A percentile compares a stretch with the other conserved stretches of the same genome.
Evolutionary conservation across 2,888 invertebrate genomes (phyloP).

Genomic region (Chymomyza fuscimana): DNA sequence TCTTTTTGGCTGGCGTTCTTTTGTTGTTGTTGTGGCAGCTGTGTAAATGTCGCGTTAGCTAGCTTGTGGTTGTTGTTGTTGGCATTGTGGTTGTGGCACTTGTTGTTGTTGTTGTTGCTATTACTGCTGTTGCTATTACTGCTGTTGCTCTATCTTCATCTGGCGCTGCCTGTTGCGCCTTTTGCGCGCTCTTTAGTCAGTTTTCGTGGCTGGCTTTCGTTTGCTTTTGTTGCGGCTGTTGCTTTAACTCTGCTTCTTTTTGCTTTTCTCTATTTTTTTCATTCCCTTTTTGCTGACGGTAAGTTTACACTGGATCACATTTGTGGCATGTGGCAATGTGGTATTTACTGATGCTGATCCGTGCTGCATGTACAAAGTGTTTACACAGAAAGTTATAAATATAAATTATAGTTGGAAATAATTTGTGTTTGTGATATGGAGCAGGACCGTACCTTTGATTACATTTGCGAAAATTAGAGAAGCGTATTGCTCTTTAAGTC

Average conservation of each 20-base stretch:
- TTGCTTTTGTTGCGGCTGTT: conserved; percentile 51
- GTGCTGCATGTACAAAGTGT: too few species aligned
- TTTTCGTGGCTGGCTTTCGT: conserved; percentile 37
- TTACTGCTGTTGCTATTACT: conserved; percentile 26
- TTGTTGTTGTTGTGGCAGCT: background rate
- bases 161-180: conserved; percentile 63
- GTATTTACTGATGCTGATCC: too few species aligned
- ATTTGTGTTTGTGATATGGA: too few species aligned
- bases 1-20: background rate
- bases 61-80: background rate
- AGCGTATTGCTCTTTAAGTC: too few species aligned
- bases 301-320: too few species aligned
- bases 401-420: too few species aligned
- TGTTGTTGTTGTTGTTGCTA: conserved; percentile 5
- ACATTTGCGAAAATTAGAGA: too few species aligned
- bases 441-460: too few species aligned
- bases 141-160: conserved; percentile 5
- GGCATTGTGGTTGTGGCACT: conserved; percentile 3
- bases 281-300: background rate
- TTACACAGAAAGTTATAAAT: too few species aligned
- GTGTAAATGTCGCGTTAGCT: conserved; percentile 15
- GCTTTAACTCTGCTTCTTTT: background rate
- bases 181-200: conserved; percentile 56
- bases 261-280: background rate
- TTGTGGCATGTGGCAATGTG: too few species aligned